Evolutionary conservation across 2,888 invertebrate genomes (phyloP), one percentile per base, ranked within the genome.

Genomic region (Aporophyla nigra): DNA sequence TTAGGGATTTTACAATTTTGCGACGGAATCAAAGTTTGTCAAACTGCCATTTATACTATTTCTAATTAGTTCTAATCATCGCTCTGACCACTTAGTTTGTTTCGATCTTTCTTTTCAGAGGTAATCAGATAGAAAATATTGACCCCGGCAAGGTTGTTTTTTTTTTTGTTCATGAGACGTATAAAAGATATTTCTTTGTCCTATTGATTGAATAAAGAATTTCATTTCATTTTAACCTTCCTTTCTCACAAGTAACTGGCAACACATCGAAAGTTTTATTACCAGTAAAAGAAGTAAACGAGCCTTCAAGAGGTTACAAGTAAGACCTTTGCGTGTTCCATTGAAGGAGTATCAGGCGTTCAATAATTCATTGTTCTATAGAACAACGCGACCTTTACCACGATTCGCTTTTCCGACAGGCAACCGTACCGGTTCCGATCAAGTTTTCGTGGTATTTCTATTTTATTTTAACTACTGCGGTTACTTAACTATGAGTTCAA

Each of bases 301-400:
- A 78, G 62, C 74, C 76, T 67, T 62, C 59, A 80, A 81, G 59
- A 71, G 19, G 71, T 71, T 70, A 83, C 81, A n/a, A 82, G 79
- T 78, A 79, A 84, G 90, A 89, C 91, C 92, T 92, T 92, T 92
- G 92, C 92, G 91, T 92, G 92, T 85, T 80, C 82, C 70, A 80
- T 81, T 78, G 86, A 87, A 81, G 76, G 74, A 73, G 80, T 83
- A 77, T 76, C 71, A 71, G 40, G 70, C 54, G 76, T 87, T 92
- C 84, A 89, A 92, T 92, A 86, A 92, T 92, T 90, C 89, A 91
- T 84, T 76, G 76, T 73, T 84, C 78, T 81, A 89, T 80, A 82
- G 86, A 87, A 86, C 84, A 77, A 74, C 61, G 65, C 58, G 81
- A 88, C 87, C 89, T 86, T 87, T 86, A 71, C 63, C 54, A 74